Base-by-base conservation (phyloP, 1,140 invertebrate genomes). In the Ips nitidus region DNA sequence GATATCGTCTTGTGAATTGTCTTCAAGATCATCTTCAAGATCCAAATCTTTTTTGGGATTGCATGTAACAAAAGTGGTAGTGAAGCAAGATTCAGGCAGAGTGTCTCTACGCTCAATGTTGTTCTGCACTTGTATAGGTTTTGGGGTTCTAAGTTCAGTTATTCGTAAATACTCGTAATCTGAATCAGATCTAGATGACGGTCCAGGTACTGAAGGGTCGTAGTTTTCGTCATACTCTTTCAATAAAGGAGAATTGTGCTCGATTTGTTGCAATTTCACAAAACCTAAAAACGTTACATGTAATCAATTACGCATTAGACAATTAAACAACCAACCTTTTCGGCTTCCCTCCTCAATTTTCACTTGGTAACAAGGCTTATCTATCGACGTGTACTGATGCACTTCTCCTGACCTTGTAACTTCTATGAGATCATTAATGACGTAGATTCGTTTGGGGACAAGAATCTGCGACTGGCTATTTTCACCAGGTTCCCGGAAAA, bases 341-440 rank as follows among this genome's bases (percentile, higher is more conserved):
- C 67, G 55, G 8, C 58, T 61, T 50, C 83, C 83, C 56, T 85
- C 83, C 79, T 91, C 89, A 58, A 91, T 84, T 36, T 85, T 80
- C 66, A 91, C 84, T 73, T 86, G 88, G 75, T 89, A 89, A 55
- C 83, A 85, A 0, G 86, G 82, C 2, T 85, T 84, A 75, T 88
- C 85, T n/a, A 84, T 82, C 45, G 88, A 82, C 60, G 84, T 85
- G 66, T 90, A 90, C 43, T 88, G 83, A 6, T 81, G 81, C 71
- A 89, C 84, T 56, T 87, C 83, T 22, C 57, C 63, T 0, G 85
- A 81, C 52, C 90, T 85, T 5, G 84, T 84, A 2, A 92, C 85
- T 73, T 93, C 90, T 38, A 92, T 84, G 71, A 92, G 92, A 69
- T 93, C 89, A 75, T 91, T 89, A 1, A 90, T 84, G 39, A 91